Conservation (phyloP, 2,888 invertebrate genomes). For the Standfussiana lucernea region DNA sequence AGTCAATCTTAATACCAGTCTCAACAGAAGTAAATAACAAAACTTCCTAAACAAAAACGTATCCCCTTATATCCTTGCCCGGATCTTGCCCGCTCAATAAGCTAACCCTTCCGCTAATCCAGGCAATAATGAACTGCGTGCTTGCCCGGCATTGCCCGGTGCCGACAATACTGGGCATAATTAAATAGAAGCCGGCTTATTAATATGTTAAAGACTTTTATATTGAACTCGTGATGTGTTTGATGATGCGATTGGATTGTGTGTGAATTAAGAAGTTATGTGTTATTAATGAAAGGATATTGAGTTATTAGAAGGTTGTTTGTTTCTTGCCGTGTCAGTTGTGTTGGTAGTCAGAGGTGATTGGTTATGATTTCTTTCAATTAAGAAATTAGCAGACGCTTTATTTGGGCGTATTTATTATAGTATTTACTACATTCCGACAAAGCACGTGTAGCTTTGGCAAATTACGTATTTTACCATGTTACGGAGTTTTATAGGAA, state of each 20-base stretch:
- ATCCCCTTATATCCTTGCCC: constrained; percentile 68
- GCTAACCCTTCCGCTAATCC: constrained; percentile 84
- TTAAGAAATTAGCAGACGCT: background rate
- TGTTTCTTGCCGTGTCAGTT: constrained; percentile 16
- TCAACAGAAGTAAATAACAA: constrained; percentile 53
- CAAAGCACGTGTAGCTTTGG: background rate
- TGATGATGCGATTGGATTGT: constrained; percentile 32
- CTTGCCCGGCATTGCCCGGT: constrained; percentile 69
- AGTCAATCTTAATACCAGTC: constrained; percentile 24
- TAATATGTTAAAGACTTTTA: constrained; percentile 66
- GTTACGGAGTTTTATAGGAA: background rate
- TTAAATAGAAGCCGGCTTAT: constrained; percentile 74
- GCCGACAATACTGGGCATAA: constrained; percentile 66
- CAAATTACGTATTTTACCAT: background rate
- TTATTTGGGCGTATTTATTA: background rate
- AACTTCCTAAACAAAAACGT: constrained; percentile 65
- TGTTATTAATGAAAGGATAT: constrained; percentile 18
- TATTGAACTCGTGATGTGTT: constrained; percentile 62
- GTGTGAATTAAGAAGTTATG: constrained; percentile 31
- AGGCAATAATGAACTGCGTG: constrained; percentile 82
- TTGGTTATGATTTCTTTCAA: background rate
- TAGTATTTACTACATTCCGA: background rate
- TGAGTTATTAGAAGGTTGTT: constrained; percentile 20
- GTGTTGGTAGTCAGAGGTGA: background rate
- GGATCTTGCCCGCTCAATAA: constrained; percentile 76